Conservation (phyloP, 2,888 invertebrate species). For the Notodonta dromedarius region DNA sequence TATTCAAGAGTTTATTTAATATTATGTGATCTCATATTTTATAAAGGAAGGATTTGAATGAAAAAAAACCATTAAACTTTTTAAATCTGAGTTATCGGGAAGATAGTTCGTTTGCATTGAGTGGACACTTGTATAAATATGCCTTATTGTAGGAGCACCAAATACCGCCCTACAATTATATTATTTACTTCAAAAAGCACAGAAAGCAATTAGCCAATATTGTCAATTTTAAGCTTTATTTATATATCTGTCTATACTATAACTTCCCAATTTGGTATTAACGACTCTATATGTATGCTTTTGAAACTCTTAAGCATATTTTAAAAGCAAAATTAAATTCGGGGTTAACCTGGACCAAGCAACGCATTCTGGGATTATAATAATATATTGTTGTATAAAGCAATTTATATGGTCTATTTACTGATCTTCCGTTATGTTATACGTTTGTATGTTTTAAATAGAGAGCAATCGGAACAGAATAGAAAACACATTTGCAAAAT, state of each 20-base stretch:
- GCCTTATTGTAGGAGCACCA: not conserved
- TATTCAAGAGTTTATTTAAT: not conserved
- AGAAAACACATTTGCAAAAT: slow-evolving; percentile 61
- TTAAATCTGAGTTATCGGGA: not conserved
- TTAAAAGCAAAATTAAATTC: slow-evolving; percentile 33
- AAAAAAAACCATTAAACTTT: not conserved
- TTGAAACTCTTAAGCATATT: slow-evolving; percentile 1
- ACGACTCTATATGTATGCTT: not conserved
- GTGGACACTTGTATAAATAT: not conserved
- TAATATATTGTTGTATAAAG: slow-evolving; percentile 41
- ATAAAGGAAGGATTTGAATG: too few relatives aligned
- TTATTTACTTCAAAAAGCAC: slow-evolving; percentile 22
- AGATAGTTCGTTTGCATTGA: not conserved
- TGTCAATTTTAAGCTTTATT: slow-evolving; percentile 20
- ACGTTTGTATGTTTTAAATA: slow-evolving; percentile 33
- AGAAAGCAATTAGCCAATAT: slow-evolving; percentile 39
- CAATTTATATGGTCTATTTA: slow-evolving; percentile 45
- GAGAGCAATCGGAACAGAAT: slow-evolving; percentile 62
- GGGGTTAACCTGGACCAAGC: slow-evolving; percentile 58
- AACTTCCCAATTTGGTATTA: slow-evolving; percentile 10
- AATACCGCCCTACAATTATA: not conserved
- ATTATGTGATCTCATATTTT: too few relatives aligned
- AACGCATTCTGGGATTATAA: slow-evolving; percentile 66
- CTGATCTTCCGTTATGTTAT: slow-evolving; percentile 26
- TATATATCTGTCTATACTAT: slow-evolving; percentile 5